phyloP scores from a whole-genome alignment of 2,113 vertebrate genomes.

The Mus musculus region DNA sequence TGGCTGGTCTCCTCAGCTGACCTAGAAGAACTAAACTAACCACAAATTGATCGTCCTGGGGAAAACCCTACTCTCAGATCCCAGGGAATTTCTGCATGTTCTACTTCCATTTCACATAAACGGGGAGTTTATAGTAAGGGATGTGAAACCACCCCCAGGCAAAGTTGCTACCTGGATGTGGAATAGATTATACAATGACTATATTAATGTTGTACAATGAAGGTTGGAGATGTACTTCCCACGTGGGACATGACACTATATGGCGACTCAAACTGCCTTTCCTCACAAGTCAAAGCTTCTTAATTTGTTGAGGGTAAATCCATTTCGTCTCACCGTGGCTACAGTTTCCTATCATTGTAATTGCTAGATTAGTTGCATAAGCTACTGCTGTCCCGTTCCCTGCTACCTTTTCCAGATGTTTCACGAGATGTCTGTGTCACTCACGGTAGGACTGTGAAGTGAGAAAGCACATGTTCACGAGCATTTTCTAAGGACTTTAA shows the following conservation, averaged over 20 bases:
- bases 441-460: neutral
- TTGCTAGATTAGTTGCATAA: neutral
- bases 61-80: constrained; percentile 74
- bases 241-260: neutral
- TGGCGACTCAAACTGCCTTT: neutral
- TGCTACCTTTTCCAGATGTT: neutral
- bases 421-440: neutral
- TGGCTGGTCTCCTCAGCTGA: constrained; percentile 64
- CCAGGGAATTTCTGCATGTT: constrained; percentile 78
- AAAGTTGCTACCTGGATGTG: neutral
- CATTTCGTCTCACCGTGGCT: neutral
- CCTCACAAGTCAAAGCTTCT: neutral
- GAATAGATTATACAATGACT: neutral
- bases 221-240: neutral
- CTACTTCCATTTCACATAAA: constrained; percentile 78
- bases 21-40: constrained; percentile 31
- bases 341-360: neutral
- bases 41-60: constrained; percentile 53
- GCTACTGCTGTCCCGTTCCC: neutral
- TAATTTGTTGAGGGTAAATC: constrained; percentile 6
- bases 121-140: constrained; percentile 67
- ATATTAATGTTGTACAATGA: neutral
- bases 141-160: constrained; percentile 58
- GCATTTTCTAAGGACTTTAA: neutral
- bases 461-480: neutral